Evolutionary conservation across 2,888 invertebrate species (phyloP).

Genomic region (Agapostemon virescens): DNA sequence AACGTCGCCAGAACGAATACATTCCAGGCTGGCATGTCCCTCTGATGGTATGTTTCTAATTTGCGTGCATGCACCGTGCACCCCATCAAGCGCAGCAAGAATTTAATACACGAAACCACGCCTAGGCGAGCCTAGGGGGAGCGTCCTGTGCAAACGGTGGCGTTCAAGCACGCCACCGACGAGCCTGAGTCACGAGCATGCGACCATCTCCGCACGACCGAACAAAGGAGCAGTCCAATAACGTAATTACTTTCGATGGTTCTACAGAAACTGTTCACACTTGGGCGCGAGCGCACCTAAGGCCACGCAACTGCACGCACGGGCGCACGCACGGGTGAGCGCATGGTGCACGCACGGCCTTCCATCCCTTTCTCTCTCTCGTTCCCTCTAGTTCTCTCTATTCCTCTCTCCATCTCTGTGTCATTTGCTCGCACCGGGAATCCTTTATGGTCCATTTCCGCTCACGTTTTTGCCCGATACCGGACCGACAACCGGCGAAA

Average conservation of each 20-base stretch:
- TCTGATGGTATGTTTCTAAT: constrained; percentile 70
- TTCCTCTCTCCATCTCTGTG: background rate
- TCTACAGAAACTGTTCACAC: constrained; percentile 71
- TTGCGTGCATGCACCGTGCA: constrained; percentile 65
- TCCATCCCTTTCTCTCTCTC: too few relatives aligned
- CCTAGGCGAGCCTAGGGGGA: constrained; percentile 44
- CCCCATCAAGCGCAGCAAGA: constrained; percentile 64
- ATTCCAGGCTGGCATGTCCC: constrained; percentile 26
- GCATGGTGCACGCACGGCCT: background rate
- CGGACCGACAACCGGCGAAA: too few relatives aligned
- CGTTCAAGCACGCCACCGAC: constrained; percentile 33
- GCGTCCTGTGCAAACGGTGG: constrained; percentile 44
- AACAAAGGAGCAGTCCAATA: constrained; percentile 63
- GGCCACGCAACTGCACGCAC: constrained; percentile 39
- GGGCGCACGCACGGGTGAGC: background rate
- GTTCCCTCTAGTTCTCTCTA: too few relatives aligned
- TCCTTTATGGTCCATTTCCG: constrained; percentile 2
- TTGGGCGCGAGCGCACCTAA: constrained; percentile 2
- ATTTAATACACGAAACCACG: constrained; percentile 75
- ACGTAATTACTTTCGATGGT: constrained; percentile 73
- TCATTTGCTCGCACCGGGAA: background rate
- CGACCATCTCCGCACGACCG: constrained; percentile 45
- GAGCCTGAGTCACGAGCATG: constrained; percentile 24
- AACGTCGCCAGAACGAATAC: constrained; percentile 47
- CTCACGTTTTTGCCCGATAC: background rate